Evolutionary conservation across 1,140 invertebrate genomes (phyloP).

Genomic region (Bombus breviceps): DNA sequence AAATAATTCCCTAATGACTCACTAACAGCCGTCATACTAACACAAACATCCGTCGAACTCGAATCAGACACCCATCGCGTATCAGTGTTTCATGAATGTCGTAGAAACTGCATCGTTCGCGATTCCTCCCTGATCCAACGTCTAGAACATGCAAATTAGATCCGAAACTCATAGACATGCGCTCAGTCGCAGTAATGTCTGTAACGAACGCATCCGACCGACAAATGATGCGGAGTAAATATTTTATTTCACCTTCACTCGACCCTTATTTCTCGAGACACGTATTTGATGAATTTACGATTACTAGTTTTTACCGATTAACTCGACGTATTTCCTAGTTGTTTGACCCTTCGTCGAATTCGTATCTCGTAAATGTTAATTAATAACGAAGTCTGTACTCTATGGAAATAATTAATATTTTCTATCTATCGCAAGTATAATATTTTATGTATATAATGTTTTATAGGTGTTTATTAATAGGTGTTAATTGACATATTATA

Average conservation of each 20-base stretch:
- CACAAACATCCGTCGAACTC: not conserved
- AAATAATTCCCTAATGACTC: not conserved
- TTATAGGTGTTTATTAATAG: not conserved
- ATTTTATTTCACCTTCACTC: conserved; percentile 23
- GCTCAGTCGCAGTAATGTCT: conserved; percentile 12
- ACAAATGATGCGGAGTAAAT: conserved; percentile 19
- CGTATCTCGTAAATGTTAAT: not conserved
- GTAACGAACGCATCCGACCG: conserved; percentile 6
- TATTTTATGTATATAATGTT: not conserved
- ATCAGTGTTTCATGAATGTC: not conserved
- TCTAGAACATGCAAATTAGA: conserved; percentile 45
- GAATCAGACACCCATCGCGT: not conserved
- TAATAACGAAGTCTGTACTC: no score
- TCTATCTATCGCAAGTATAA: no score
- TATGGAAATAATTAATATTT: not conserved
- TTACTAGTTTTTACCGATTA: conserved; percentile 5
- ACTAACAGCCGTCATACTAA: not conserved
- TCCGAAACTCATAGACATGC: conserved; percentile 28
- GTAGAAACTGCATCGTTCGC: conserved; percentile 14
- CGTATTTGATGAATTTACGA: conserved; percentile 28
- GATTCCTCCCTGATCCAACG: not conserved
- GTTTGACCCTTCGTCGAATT: not conserved
- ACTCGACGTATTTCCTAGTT: not conserved
- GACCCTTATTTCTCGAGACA: conserved; percentile 28
- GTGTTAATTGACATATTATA: no score